Conservation (phyloP, 1,140 invertebrate species). For the Arctopsyche grandis region DNA sequence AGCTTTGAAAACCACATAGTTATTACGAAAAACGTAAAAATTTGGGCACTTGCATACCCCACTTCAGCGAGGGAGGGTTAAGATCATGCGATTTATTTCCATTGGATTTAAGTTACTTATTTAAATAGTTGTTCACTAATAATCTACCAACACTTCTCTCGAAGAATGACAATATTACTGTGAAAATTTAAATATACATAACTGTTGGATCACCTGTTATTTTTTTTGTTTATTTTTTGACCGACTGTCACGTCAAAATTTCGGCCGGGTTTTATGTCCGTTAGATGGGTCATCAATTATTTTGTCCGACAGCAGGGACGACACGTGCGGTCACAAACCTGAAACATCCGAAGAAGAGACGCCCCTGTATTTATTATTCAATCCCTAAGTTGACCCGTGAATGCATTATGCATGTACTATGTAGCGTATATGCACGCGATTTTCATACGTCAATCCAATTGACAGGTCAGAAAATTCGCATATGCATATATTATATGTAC, state of each 20-base stretch:
- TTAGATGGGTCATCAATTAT: conserved; percentile 14
- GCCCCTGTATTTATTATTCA: conserved; percentile 13
- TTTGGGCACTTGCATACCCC: too few relatives aligned
- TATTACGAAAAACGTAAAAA: too few relatives aligned
- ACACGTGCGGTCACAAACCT: conserved; percentile 2
- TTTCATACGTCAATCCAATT: conserved; percentile 20
- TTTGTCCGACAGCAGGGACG: background rate
- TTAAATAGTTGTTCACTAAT: too few relatives aligned
- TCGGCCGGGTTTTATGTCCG: background rate
- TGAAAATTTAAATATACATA: too few relatives aligned
- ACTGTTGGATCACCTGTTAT: too few relatives aligned
- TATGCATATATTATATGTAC: background rate
- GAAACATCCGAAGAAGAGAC: background rate
- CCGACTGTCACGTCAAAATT: background rate
- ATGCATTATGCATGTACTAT: conserved; percentile 8
- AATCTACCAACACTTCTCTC: too few relatives aligned
- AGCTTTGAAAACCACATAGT: too few relatives aligned
- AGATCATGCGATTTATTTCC: too few relatives aligned
- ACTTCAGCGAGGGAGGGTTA: too few relatives aligned
- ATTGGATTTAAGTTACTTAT: too few relatives aligned
- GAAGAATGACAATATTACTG: too few relatives aligned
- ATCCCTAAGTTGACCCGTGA: background rate
- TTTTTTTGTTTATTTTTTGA: background rate
- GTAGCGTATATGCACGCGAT: conserved; percentile 13
- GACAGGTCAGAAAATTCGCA: background rate